phyloP scores from a whole-genome alignment of 2,888 invertebrate genomes.

The Drosophila multiciliata region DNA sequence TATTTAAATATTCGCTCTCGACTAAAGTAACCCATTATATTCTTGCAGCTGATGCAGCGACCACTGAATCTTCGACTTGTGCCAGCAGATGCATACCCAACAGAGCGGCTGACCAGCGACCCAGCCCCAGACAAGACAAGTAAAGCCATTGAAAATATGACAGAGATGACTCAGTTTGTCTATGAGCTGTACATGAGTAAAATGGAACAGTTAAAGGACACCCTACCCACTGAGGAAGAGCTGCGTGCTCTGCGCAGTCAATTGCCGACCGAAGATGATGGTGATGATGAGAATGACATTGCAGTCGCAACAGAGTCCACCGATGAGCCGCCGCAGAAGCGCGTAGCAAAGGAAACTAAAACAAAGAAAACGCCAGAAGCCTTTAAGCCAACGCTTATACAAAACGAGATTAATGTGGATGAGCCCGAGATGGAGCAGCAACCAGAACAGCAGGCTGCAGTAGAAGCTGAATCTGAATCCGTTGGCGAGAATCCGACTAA shows the following conservation, averaged over 20 bases:
- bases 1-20: not conserved
- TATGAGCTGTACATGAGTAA: constrained; percentile 95
- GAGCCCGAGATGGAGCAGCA: constrained; percentile 56
- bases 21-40: not conserved
- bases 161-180: constrained; percentile 97
- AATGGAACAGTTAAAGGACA: constrained; percentile 87
- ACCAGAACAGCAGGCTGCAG: not conserved
- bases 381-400: constrained; percentile 85
- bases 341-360: constrained; percentile 36
- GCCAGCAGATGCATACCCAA: constrained; percentile 92
- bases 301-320: constrained; percentile 22
- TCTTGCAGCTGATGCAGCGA: constrained; percentile 90
- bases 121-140: constrained; percentile 80
- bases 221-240: constrained; percentile 71
- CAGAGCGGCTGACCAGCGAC: constrained; percentile 87
- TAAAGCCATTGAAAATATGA: constrained; percentile 87
- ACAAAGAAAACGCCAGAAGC: constrained; percentile 56
- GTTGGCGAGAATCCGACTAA: constrained; percentile 6
- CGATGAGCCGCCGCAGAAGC: constrained; percentile 58
- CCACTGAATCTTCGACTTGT: constrained; percentile 92
- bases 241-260: constrained; percentile 72
- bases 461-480: constrained; percentile 7
- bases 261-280: constrained; percentile 86
- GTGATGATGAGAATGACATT: constrained; percentile 12
- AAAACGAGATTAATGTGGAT: constrained; percentile 85